phyloP scores from a whole-genome alignment of 2,113 vertebrate species.

The Crotophaga sulcirostris region DNA sequence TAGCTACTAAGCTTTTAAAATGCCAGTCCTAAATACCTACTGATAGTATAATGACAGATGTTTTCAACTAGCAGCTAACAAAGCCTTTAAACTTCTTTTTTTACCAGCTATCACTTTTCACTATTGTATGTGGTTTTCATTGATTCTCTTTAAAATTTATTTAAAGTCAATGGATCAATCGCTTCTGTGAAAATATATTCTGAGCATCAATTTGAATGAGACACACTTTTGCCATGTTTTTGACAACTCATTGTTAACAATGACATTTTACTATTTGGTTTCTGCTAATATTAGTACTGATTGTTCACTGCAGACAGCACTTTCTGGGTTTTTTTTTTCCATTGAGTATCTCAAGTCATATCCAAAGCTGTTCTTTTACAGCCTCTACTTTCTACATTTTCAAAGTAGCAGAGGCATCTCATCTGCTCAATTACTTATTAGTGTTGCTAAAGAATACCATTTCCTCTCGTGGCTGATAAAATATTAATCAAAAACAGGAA shows the following conservation, averaged over 20 bases:
- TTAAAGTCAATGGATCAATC: neutral
- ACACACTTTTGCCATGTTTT: neutral
- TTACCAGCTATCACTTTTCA: neutral
- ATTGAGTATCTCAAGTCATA: constrained; percentile 2
- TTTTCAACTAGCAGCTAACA: neutral
- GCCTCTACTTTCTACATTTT: constrained; percentile 37
- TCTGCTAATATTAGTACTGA: neutral
- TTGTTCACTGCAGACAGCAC: neutral
- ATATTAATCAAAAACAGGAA: constrained; percentile 98
- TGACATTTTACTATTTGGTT: neutral
- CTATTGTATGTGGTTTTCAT: neutral
- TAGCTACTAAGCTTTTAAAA: neutral
- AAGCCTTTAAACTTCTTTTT: neutral
- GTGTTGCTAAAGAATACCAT: constrained; percentile 90
- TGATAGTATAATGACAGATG: neutral
- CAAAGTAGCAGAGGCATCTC: constrained; percentile 70
- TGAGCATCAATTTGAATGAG: neutral
- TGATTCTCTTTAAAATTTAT: neutral
- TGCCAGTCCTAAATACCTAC: neutral
- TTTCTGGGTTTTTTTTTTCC: neutral
- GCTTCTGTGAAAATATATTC: neutral
- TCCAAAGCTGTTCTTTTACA: constrained; percentile 33
- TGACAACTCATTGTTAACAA: neutral
- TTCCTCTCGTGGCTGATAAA: constrained; percentile 91
- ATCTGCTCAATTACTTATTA: constrained; percentile 90